Evolutionary conservation across 2,888 invertebrate genomes (phyloP), one percentile per base, ranked within the genome.

Genomic region (Clusia tigrina): DNA sequence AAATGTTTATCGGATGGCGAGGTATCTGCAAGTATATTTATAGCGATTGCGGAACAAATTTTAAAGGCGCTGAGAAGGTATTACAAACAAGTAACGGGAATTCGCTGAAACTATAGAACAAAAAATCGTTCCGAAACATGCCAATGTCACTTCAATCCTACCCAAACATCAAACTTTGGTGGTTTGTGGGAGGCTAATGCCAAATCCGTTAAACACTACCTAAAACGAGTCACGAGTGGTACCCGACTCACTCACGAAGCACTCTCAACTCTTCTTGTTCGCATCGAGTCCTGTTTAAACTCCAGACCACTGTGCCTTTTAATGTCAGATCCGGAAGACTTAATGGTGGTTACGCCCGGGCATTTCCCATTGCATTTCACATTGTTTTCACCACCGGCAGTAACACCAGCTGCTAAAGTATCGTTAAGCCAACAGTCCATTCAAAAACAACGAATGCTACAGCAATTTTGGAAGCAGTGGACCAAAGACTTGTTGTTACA

Each of bases 71-170:
- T 3, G 52, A 52, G 12, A 22, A 5, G 17, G 22, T 23, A 20
- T 52, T 18, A 20, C 9, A 42, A 42, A 42, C 3, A 3, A 42
- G n/a, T n/a, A 9, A 42, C 17, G 6, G 5, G n/a, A 48, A 18
- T n/a, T n/a, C n/a, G n/a, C n/a, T n/a, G n/a, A n/a, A n/a, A n/a
- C n/a, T n/a, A n/a, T n/a, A n/a, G n/a, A n/a, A n/a, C n/a, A n/a
- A n/a, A n/a, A n/a, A n/a, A n/a, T n/a, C n/a, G n/a, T n/a, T n/a
- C n/a, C n/a, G n/a, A 10, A 48, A 10, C n/a, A n/a, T n/a, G n/a
- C 52, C 20, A 52, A 24, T 52, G 52, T 5, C 63, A 63, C 26
- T 63, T 63, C 12, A 63, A 58, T 48, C 63, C 58, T 3, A 54
- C 58, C 12, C 48, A 58, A 20, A 48, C 58, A 3, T 46, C 54